phyloP scores from a whole-genome alignment of 2,888 invertebrate genomes.

The Masnerella sp. region DNA sequence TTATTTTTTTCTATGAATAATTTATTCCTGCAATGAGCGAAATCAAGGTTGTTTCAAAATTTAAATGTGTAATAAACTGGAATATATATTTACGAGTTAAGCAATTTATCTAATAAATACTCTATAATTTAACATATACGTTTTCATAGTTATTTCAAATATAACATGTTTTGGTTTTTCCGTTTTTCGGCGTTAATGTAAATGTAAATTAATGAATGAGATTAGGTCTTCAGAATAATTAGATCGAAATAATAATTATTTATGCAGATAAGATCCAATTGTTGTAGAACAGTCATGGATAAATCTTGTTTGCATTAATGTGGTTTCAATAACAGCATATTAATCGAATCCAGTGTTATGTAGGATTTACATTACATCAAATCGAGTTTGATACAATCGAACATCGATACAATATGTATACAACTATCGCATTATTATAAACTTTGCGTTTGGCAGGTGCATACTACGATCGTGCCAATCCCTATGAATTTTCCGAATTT shows the following conservation, averaged over 20 bases:
- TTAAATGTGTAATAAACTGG: too few species aligned
- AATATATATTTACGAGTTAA: too few species aligned
- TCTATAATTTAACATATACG: too few species aligned
- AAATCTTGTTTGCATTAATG: conserved; percentile 53
- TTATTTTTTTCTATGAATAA: conserved; percentile 25
- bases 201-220: conserved; percentile 21
- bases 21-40: conserved; percentile 12
- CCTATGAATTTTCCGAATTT: conserved; percentile 4
- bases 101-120: too few species aligned
- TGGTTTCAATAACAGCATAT: conserved; percentile 52
- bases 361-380: conserved; percentile 48
- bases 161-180: too few species aligned
- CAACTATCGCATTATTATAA: conserved; percentile 36
- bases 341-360: conserved; percentile 46
- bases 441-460: conserved; percentile 26
- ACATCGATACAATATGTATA: conserved; percentile 37
- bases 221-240: conserved; percentile 33
- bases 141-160: too few species aligned
- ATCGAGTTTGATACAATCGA: conserved; percentile 39
- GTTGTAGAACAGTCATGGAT: conserved; percentile 46
- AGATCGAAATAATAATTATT: conserved; percentile 47
- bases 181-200: too few species aligned
- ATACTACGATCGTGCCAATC: conserved; percentile 10
- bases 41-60: neutral
- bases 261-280: conserved; percentile 48